Evolutionary conservation across 1,140 invertebrate species (phyloP).

Genomic region (Aphelinus certus): DNA sequence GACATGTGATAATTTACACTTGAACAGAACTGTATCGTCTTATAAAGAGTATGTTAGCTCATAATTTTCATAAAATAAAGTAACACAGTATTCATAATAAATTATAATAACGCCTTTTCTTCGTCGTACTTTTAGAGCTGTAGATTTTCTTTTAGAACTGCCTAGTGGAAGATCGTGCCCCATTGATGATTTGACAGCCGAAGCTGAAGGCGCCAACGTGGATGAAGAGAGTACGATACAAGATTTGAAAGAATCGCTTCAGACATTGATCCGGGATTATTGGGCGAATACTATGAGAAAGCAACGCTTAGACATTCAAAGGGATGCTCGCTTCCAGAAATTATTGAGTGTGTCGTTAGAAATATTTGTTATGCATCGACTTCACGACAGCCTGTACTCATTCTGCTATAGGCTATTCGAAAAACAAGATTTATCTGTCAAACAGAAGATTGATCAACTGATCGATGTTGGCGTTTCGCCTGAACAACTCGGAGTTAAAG

Average conservation of each 20-base stretch:
- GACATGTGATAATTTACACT: slow-evolving; percentile 29
- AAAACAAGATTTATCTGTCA: slow-evolving; percentile 45
- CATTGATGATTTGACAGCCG: slow-evolving; percentile 37
- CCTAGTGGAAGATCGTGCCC: slow-evolving; percentile 23
- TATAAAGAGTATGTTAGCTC: slow-evolving; percentile 50
- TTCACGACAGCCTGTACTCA: slow-evolving; percentile 50
- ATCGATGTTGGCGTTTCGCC: slow-evolving; percentile 43
- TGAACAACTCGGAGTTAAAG: slow-evolving; percentile 50
- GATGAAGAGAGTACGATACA: slow-evolving; percentile 39
- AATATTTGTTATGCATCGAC: slow-evolving; percentile 51
- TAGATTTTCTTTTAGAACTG: slow-evolving; percentile 47
- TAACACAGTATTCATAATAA: slow-evolving; percentile 5
- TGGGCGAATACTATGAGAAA: slow-evolving; percentile 51
- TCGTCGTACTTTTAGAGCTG: slow-evolving; percentile 44
- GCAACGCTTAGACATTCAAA: slow-evolving; percentile 48
- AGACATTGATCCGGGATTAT: slow-evolving; percentile 48
- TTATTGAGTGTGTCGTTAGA: slow-evolving; percentile 51
- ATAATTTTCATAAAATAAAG: slow-evolving; percentile 22
- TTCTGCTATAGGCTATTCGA: slow-evolving; percentile 42
- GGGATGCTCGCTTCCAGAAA: slow-evolving; percentile 54
- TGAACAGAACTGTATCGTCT: slow-evolving; percentile 44
- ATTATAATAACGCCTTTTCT: background rate
- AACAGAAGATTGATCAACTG: slow-evolving; percentile 46
- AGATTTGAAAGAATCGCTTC: slow-evolving; percentile 46
- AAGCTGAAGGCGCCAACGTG: slow-evolving; percentile 40